Percentiles rank a stretch among this genome's conserved stretches.
phyloP scores from a whole-genome alignment of 2,113 vertebrate genomes.

The Trachemys scripta region DNA sequence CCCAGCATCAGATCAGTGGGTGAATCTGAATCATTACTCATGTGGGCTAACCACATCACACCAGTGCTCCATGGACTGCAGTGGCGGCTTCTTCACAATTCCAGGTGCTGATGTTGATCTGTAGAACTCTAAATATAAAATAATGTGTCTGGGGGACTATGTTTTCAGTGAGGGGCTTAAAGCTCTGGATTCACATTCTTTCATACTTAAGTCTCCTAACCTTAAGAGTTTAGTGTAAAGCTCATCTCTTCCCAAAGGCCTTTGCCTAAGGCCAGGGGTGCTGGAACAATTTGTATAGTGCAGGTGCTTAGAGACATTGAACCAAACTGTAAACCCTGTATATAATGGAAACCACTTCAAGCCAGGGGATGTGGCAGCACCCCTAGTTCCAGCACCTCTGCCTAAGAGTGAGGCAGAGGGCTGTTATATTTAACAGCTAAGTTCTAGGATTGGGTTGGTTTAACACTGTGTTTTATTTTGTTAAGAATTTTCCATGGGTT shows the following conservation, averaged over 20 bases:
- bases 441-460: background rate
- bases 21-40: background rate
- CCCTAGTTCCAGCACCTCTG: background rate
- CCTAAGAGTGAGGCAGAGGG: background rate
- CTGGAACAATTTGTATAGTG: too few relatives aligned
- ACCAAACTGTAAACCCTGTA: too few relatives aligned
- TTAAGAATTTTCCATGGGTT: constrained; percentile 4
- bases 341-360: too few relatives aligned
- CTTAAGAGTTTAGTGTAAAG: background rate
- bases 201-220: background rate
- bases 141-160: background rate
- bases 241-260: background rate
- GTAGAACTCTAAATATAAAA: background rate
- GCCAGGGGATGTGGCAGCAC: too few relatives aligned
- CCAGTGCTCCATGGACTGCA: fast-evolving
- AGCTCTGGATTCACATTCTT: background rate
- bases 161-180: background rate
- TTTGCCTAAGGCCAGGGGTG: background rate
- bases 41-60: background rate
- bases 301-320: too few relatives aligned
- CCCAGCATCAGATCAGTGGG: background rate
- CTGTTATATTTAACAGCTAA: background rate
- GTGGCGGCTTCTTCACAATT: background rate
- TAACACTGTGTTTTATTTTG: background rate
- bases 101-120: background rate